Base-by-base conservation (phyloP, 2,888 invertebrate species). In the Galerucella pusilla region DNA sequence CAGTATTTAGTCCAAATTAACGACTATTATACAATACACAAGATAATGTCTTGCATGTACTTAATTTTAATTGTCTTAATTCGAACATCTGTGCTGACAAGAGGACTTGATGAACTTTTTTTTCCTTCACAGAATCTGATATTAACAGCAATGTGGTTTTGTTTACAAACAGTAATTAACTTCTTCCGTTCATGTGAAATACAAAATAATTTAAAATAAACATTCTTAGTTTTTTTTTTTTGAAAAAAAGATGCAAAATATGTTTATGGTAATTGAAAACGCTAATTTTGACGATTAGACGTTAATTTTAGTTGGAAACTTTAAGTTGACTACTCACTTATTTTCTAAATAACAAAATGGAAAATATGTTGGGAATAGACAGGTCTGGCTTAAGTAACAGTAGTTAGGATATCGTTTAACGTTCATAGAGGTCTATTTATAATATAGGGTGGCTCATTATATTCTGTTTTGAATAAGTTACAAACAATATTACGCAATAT, bases 61-160 rank as follows among this genome's bases (percentile, higher is more conserved):
- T 57, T 16, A 57, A 20, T 57, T 20, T 57, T 20, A 57, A 57
- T 57, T 57, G 57, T 16, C 57, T 57, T 20, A 57, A 57, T 57
- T 57, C 16, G 2, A 57, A 57, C 57, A 57, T 57, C 57, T 57
- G 57, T 57, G 20, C 16, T 10, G 20, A 10, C 2, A 57, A 57
- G 4, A 5, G 10, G 20, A 57, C n/a, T 16, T 57, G 3, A 54
- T 54, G 54, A 16, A 20, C 14, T 49, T 57, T 57, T 57, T 11
- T 9, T 57, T 20, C 16, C 7, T 9, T 9, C 20, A 20, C 20
- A 20, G 0, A 16, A 57, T n/a, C n/a, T n/a, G 52, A n/a, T 52
- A n/a, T n/a, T 9, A n/a, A 52, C n/a, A 49, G 12, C 49, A 14
- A 16, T 54, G 54, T n/a, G 16, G 2, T 2, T 54, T 2, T 54